A percentile compares a stretch with the other conserved stretches of the same genome.
These are phyloP conservation scores for Cepaea hortensis DNA, from an alignment of 2,888 invertebrate genomes.

Conservation along the genomic window DNA sequence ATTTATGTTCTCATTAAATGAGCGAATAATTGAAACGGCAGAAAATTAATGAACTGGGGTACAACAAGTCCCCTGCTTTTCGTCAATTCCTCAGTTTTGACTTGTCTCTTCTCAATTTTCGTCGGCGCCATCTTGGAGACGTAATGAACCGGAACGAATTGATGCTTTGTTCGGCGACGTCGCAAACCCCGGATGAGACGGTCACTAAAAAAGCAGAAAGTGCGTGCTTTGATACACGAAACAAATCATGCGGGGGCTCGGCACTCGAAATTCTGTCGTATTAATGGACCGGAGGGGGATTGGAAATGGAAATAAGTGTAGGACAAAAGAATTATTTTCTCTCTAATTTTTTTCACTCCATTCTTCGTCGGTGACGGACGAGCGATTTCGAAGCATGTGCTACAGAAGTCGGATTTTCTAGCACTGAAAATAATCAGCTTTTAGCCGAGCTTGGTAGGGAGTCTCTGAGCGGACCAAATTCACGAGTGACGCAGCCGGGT, in stretches of 20 bases:
- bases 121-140: slow-evolving; percentile 45
- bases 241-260: slow-evolving; percentile 41
- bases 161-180: slow-evolving; percentile 42
- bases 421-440: slow-evolving; percentile 26
- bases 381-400: slow-evolving; percentile 4
- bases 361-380: slow-evolving; percentile 17
- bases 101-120: slow-evolving; percentile 29
- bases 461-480: background rate
- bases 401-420: slow-evolving; percentile 33
- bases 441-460: slow-evolving; percentile 11
- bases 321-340: slow-evolving; percentile 28
- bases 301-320: slow-evolving; percentile 43
- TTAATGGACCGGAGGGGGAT: slow-evolving; percentile 23
- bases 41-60: slow-evolving; percentile 26
- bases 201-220: slow-evolving; percentile 40
- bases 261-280: slow-evolving; percentile 24
- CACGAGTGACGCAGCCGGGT: background rate
- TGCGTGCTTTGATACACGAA: slow-evolving; percentile 33
- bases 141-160: slow-evolving; percentile 49
- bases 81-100: slow-evolving; percentile 32
- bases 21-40: slow-evolving; percentile 34
- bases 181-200: slow-evolving; percentile 38
- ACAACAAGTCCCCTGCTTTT: slow-evolving; percentile 19
- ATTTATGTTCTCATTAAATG: slow-evolving; percentile 25
- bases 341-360: slow-evolving; percentile 12